Conservation (phyloP, 2,888 invertebrate species). For the Euproctis similis region DNA sequence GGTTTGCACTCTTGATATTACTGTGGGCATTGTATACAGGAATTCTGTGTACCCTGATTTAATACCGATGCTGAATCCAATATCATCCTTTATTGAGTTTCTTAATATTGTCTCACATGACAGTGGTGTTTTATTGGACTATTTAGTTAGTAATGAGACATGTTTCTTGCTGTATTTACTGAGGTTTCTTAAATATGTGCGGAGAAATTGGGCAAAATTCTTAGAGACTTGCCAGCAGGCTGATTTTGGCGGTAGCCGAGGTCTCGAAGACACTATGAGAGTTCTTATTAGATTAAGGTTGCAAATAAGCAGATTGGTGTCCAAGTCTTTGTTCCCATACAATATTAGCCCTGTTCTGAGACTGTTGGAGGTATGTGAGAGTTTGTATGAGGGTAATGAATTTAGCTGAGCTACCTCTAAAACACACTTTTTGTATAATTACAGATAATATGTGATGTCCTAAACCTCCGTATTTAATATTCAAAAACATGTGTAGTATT, state of each 20-base stretch:
- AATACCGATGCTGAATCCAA: slow-evolving; percentile 88
- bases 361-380: slow-evolving; percentile 88
- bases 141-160: slow-evolving; percentile 92
- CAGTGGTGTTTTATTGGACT: slow-evolving; percentile 86
- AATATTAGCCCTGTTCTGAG: slow-evolving; percentile 92
- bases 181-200: slow-evolving; percentile 88
- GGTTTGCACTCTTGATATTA: slow-evolving; percentile 93
- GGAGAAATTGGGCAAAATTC: slow-evolving; percentile 89
- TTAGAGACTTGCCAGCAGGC: slow-evolving; percentile 83
- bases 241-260: slow-evolving; percentile 70
- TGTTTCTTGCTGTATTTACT: slow-evolving; percentile 90
- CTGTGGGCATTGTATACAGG: slow-evolving; percentile 87
- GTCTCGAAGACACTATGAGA: slow-evolving; percentile 88
- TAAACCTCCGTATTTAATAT: not conserved
- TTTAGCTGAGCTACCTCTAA: slow-evolving; percentile 76
- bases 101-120: slow-evolving; percentile 88
- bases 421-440: slow-evolving; percentile 6
- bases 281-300: slow-evolving; percentile 86
- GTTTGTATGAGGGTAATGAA: slow-evolving; percentile 88
- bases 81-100: slow-evolving; percentile 91
- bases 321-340: slow-evolving; percentile 89
- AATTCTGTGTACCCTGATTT: slow-evolving; percentile 87
- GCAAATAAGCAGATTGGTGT: slow-evolving; percentile 88
- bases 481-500: no score
- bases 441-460: slow-evolving; percentile 5